phyloP scores from a whole-genome alignment of 1,140 invertebrate species.

The Melipona quadrifasciata region DNA sequence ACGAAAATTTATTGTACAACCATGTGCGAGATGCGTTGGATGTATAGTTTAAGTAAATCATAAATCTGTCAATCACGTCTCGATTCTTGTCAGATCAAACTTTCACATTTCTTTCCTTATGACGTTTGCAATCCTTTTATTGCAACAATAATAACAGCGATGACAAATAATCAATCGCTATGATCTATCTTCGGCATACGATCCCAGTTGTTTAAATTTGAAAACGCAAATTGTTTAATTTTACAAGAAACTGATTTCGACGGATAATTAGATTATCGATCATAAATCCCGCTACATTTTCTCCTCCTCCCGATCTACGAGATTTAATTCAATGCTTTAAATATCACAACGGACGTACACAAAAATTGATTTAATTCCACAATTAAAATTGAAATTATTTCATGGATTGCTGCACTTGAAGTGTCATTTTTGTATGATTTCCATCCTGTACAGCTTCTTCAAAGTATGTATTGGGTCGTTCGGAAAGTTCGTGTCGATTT shows the following conservation, averaged over 20 bases:
- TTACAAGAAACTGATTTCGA: neutral
- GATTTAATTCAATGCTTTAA: no score
- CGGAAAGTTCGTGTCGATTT: no score
- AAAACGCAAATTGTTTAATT: neutral
- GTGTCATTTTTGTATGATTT: no score
- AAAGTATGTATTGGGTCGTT: no score
- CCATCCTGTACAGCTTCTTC: no score
- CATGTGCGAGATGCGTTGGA: slow-evolving; percentile 24
- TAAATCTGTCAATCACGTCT: slow-evolving; percentile 14
- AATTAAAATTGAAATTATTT: no score
- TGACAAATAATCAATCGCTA: neutral
- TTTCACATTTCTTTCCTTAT: no score
- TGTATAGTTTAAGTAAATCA: slow-evolving; percentile 42
- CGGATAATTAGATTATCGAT: neutral
- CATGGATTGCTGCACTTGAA: no score
- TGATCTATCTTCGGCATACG: fast-evolving
- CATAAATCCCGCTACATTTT: neutral
- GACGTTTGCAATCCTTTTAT: neutral
- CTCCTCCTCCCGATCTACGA: neutral
- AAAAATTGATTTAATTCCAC: neutral
- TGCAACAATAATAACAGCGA: fast-evolving
- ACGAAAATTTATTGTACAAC: slow-evolving; percentile 31
- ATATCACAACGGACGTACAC: neutral
- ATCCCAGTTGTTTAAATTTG: neutral
- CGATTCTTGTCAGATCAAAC: neutral